Base-by-base conservation (phyloP, 2,113 vertebrate genomes). In the Periophthalmodon schlosseri region DNA sequence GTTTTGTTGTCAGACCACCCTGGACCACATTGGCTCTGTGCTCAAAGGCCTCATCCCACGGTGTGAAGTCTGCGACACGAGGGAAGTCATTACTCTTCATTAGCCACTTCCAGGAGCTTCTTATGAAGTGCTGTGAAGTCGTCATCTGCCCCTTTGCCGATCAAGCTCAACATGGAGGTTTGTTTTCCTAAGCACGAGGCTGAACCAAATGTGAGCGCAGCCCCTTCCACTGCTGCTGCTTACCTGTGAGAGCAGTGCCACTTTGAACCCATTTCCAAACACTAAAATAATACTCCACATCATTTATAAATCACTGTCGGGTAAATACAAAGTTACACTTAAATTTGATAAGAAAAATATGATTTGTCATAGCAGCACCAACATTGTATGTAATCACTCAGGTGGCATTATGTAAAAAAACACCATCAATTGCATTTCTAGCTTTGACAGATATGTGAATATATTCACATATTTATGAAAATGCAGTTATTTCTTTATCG, bases 91-190 rank as follows among this genome's bases (percentile, higher is more conserved):
- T 94, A 93, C 89, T 89, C 87, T 92, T 94, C 92, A 94, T 94
- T 94, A 94, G 92, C 91, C 93, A 90, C 87, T 93, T 91, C 91
- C 89, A 94, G 90, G 85, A 92, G 92, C 90, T 91, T 90, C 89
- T 94, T 93, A 94, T 91, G 90, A 93, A 93, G 91, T 93, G 91
- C 91, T 91, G 92, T 90, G 90, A 92, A 93, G 89, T 91, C 91
- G 91, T 92, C 88, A 88, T 93, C 90, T 90, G 85, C 80, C 83
- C 82, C 89, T 90, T 91, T 91, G 86, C 88, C 90, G 87, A 86
- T 79, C 79, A 84, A 86, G 74, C 91, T 89, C 70, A 46, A 89
- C 79, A 33, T 81, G 64, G 81, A 34, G 77, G 86, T 93, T 92
- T 92, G 91, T 93, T 93, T 92, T 93, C 86, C 91, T 92, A 89